phyloP scores from a whole-genome alignment of 2,888 invertebrate genomes.

The Tenthredo mesomela region DNA sequence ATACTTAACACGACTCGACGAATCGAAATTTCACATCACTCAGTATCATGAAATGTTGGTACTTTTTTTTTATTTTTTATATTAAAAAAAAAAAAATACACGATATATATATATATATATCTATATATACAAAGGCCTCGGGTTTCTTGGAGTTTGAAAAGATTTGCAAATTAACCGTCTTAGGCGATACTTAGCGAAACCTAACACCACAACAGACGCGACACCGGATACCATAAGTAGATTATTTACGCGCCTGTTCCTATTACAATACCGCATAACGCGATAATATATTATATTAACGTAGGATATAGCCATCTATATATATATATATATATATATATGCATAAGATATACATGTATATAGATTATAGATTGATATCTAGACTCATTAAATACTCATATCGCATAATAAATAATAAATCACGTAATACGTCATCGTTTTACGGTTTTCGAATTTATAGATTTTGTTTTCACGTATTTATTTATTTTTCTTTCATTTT shows the following conservation, averaged over 20 bases:
- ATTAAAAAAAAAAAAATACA: too few relatives aligned
- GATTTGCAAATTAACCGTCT: conserved; percentile 72
- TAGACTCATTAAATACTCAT: conserved; percentile 6
- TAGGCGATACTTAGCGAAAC: conserved; percentile 71
- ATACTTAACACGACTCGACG: not conserved
- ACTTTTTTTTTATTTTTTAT: too few relatives aligned
- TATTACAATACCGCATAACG: conserved; percentile 41
- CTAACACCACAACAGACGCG: conserved; percentile 71
- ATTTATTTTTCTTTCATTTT: not conserved
- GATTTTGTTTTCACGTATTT: not conserved
- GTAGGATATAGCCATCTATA: not conserved
- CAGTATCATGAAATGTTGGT: too few relatives aligned
- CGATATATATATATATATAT: too few relatives aligned
- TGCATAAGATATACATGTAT: not conserved
- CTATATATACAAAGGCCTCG: conserved; percentile 55
- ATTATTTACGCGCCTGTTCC: conserved; percentile 65
- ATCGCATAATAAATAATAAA: not conserved
- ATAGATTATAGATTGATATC: not conserved
- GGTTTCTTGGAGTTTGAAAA: conserved; percentile 67
- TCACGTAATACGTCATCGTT: not conserved
- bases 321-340: not conserved
- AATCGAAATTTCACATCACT: not conserved
- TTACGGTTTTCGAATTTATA: not conserved
- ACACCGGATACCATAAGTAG: conserved; percentile 74
- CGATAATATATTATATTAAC: conserved; percentile 13